Evolutionary conservation across 2,113 vertebrate species (phyloP).

Genomic region (Pituophis catenifer): DNA sequence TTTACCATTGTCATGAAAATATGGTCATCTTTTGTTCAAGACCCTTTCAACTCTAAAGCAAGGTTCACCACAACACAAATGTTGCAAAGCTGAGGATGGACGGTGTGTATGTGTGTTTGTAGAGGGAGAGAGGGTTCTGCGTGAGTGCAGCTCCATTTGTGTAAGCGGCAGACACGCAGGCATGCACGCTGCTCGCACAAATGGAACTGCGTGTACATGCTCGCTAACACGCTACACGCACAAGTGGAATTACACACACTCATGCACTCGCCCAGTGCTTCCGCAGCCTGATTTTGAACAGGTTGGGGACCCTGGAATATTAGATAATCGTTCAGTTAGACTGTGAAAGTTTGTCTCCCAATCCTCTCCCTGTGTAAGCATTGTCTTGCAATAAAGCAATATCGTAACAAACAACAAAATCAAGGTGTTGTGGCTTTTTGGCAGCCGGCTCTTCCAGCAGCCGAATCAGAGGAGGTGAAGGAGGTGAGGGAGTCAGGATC

Average conservation of each 20-base stretch:
- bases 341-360: constrained; percentile 35
- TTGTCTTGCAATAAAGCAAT: constrained; percentile 25
- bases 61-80: constrained; percentile 24
- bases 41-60: constrained; percentile 18
- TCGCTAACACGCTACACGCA: not conserved
- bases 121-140: not conserved
- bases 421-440: not conserved
- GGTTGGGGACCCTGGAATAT: not conserved
- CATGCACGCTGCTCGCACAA: not conserved
- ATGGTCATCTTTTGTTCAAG: not conserved
- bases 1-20: not conserved
- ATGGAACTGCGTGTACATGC: not conserved
- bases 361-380: accelerated
- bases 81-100: not conserved
- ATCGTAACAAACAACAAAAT: constrained; percentile 30
- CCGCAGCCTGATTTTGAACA: not conserved
- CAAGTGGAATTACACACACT: not conserved
- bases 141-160: not conserved
- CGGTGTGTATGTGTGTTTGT: no score
- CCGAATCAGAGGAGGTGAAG: no score
- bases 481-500: no score
- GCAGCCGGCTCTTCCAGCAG: no score
- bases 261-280: not conserved
- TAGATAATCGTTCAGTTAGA: not conserved
- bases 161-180: accelerated